Percentiles rank a stretch among this genome's conserved stretches.
Evolutionary conservation across 2,888 invertebrate genomes (phyloP).

Genomic region (Ligdia adustata): DNA sequence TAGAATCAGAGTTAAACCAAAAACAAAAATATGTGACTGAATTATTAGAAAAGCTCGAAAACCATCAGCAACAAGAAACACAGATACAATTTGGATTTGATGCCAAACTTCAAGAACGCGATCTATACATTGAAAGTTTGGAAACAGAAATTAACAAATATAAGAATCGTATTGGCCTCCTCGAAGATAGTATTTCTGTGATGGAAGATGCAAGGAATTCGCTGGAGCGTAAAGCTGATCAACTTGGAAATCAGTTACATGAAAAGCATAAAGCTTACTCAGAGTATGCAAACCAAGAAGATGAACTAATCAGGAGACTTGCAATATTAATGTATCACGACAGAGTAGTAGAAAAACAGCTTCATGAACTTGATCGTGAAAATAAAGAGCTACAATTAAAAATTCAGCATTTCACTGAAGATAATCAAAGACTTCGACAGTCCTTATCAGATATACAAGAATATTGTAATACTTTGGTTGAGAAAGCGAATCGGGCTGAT

Average conservation of each 20-base stretch:
- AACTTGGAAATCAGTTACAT: constrained; percentile 85
- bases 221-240: constrained; percentile 85
- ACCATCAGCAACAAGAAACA: constrained; percentile 60
- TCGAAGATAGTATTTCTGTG: constrained; percentile 86
- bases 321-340: constrained; percentile 85
- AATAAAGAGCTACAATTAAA: constrained; percentile 82
- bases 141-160: constrained; percentile 87
- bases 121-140: constrained; percentile 89
- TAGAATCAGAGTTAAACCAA: constrained; percentile 64
- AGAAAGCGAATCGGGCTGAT: constrained; percentile 64
- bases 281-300: constrained; percentile 85
- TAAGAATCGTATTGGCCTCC: constrained; percentile 85
- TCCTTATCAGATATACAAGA: constrained; percentile 71
- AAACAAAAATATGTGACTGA: constrained; percentile 67
- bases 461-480: constrained; percentile 60
- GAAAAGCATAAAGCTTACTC: constrained; percentile 83
- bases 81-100: constrained; percentile 80
- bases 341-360: constrained; percentile 85
- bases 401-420: constrained; percentile 76
- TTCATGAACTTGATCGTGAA: constrained; percentile 84
- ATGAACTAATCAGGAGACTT: constrained; percentile 85
- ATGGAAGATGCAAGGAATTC: constrained; percentile 85
- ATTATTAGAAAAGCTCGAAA: constrained; percentile 59
- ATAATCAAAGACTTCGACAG: constrained; percentile 76
- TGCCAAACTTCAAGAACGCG: constrained; percentile 89